These are phyloP conservation scores for Cephus pygmeus DNA, from an alignment of 2,888 invertebrate species.

Conservation along the genomic window DNA sequence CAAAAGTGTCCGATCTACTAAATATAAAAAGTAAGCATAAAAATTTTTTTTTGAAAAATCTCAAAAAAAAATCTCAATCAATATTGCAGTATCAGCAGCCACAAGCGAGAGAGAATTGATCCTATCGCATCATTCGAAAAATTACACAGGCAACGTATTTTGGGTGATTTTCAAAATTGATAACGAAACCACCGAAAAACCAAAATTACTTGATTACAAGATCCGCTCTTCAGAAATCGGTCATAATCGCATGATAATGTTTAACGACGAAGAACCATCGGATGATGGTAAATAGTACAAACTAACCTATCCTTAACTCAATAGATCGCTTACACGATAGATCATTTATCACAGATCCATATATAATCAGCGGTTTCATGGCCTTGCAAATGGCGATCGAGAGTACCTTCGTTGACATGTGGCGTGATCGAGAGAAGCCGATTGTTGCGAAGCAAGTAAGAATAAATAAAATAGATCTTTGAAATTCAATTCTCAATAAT, in stretches of 20 bases:
- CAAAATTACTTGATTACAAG: slow-evolving; percentile 31
- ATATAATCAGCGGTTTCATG: slow-evolving; percentile 33
- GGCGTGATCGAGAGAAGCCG: slow-evolving; percentile 18
- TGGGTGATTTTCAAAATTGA: slow-evolving; percentile 31
- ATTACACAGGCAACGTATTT: slow-evolving; percentile 23
- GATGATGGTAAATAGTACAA: slow-evolving; percentile 18
- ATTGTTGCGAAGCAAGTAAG: slow-evolving; percentile 1
- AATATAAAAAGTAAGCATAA: slow-evolving; percentile 18
- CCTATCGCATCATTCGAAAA: slow-evolving; percentile 21
- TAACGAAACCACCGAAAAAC: slow-evolving; percentile 4
- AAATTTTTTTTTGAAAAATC: not conserved
- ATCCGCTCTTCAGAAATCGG: slow-evolving; percentile 34
- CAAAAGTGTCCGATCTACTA: slow-evolving; percentile 24
- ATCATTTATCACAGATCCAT: slow-evolving; percentile 29
- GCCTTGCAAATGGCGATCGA: slow-evolving; percentile 39
- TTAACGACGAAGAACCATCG: slow-evolving; percentile 22
- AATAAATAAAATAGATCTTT: not conserved
- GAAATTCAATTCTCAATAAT: not conserved
- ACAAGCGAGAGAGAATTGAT: slow-evolving; percentile 18
- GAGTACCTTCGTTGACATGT: slow-evolving; percentile 29
- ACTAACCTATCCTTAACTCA: not conserved
- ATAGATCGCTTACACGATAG: not conserved
- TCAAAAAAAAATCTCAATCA: not conserved
- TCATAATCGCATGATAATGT: slow-evolving; percentile 19
- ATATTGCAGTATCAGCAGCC: slow-evolving; percentile 23